phyloP scores from a whole-genome alignment of 1,140 invertebrate genomes.

The Thaumetopoea pityocampa region DNA sequence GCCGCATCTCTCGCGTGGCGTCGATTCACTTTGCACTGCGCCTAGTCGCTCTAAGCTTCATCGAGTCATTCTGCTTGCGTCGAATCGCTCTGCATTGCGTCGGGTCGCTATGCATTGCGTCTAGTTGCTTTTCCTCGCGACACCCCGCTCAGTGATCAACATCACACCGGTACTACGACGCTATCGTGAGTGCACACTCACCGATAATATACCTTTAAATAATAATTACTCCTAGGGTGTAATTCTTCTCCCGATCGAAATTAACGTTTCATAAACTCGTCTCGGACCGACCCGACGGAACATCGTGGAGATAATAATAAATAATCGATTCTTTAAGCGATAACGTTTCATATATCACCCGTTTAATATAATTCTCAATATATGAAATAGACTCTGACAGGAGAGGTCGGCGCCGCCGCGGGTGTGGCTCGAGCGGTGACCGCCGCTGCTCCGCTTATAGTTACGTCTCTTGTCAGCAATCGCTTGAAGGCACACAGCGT shows the following conservation, averaged over 20 bases:
- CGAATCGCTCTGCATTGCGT: too few relatives aligned
- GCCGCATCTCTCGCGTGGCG: slow-evolving; percentile 13
- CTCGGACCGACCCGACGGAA: slow-evolving; percentile 70
- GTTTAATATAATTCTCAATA: slow-evolving; percentile 73
- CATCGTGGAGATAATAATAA: slow-evolving; percentile 70
- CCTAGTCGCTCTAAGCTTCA: too few relatives aligned
- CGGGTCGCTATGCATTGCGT: too few relatives aligned
- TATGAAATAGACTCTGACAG: slow-evolving; percentile 72
- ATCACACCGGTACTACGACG: slow-evolving; percentile 64
- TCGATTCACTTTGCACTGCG: too few relatives aligned
- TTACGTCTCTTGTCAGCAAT: slow-evolving; percentile 67
- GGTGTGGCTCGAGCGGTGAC: slow-evolving; percentile 50
- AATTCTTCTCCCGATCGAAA: slow-evolving; percentile 74
- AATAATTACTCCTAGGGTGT: slow-evolving; percentile 72
- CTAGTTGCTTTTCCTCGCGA: too few relatives aligned
- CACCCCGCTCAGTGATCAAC: slow-evolving; percentile 65
- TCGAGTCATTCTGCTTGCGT: too few relatives aligned
- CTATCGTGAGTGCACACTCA: slow-evolving; percentile 57
- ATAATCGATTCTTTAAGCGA: slow-evolving; percentile 70
- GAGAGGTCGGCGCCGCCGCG: slow-evolving; percentile 53
- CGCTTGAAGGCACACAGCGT: slow-evolving; percentile 75
- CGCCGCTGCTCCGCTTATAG: slow-evolving; percentile 58
- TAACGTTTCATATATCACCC: slow-evolving; percentile 75
- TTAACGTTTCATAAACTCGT: slow-evolving; percentile 72
- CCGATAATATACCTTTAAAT: slow-evolving; percentile 62